Base-by-base conservation (phyloP, 2,797 vertebrate species). In the Alectoris magna region DNA sequence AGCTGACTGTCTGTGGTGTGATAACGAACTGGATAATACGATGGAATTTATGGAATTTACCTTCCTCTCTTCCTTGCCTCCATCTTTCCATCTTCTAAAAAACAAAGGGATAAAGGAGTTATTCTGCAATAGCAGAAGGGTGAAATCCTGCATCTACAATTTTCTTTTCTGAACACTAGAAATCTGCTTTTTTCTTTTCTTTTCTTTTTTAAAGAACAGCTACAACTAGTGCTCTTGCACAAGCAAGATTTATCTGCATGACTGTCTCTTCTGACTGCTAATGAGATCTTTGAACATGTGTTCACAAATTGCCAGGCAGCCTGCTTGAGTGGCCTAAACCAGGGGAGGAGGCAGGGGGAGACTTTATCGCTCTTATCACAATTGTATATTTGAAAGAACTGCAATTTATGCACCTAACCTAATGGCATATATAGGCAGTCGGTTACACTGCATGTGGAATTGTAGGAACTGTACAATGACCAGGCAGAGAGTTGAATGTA, bases 251-350 rank as follows among this genome's bases (percentile, higher is more conserved):
- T 94, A 88, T 94, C 85, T 3, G 19, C 87, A 63, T 93, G 55
- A 38, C 82, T 91, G 72, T 92, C 84, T 95, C 79, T 87, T 92
- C 82, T 93, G 95, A 95, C 89, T 96, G 24, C 92, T 94, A 94
- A 94, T 94, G 93, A 96, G 95, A 69, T 93, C 27, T 88, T 82
- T 78, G 77, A 96, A 84, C 91, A 84, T 59, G 80, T 95, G 91
- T 91, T 94, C 5, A 3, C 81, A 90, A 92, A 92, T 93, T 96
- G 88, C 77, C 85, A 94, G 58, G 78, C 95, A 87, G 84, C 85
- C 87, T 92, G 87, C 91, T 82, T 84, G 84, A 92, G 88, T 90
- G 69, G 81, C 83, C 81, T 79, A 62, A 84, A 64, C 0, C 87
- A 75, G 39, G 58, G 75, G 81, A 93, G 87, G 88, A 84, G 59